phyloP scores from a whole-genome alignment of 2,113 vertebrate species.

The Eubucco bourcierii region DNA sequence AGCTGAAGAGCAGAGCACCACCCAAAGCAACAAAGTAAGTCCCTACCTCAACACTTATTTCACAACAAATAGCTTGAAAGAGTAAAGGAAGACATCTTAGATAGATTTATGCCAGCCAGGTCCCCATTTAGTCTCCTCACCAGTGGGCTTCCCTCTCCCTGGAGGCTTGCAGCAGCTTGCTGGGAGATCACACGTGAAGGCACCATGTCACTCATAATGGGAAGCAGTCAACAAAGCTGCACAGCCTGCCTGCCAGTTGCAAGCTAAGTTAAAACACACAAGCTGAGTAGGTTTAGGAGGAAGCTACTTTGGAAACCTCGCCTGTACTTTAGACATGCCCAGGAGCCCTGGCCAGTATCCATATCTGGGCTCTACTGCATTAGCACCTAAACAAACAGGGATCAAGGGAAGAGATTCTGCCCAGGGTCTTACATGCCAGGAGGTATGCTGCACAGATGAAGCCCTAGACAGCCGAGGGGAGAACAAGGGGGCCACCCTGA shows the following conservation, averaged over 20 bases:
- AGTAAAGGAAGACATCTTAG: neutral
- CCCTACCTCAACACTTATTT: neutral
- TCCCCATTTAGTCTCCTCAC: neutral
- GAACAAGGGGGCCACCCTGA: neutral
- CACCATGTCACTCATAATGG: rapidly evolving
- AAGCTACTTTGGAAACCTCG: neutral
- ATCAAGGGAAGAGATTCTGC: neutral
- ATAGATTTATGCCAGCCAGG: neutral
- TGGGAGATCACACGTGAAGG: neutral
- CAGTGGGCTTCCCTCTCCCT: neutral
- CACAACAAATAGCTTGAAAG: neutral
- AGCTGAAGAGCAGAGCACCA: neutral
- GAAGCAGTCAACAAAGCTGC: neutral
- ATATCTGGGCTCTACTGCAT: rapidly evolving
- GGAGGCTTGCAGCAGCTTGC: neutral
- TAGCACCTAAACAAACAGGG: neutral
- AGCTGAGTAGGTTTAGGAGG: neutral
- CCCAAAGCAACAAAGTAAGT: neutral
- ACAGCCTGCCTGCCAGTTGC: neutral
- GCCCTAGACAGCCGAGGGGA: neutral
- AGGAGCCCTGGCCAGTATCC: neutral
- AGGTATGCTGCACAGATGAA: neutral
- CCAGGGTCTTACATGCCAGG: neutral
- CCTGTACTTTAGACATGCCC: neutral
- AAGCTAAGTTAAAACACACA: neutral